A percentile compares a stretch with the other conserved stretches of the same genome.
Evolutionary conservation across 2,888 invertebrate genomes (phyloP).

Genomic region (Spialia ferax): DNA sequence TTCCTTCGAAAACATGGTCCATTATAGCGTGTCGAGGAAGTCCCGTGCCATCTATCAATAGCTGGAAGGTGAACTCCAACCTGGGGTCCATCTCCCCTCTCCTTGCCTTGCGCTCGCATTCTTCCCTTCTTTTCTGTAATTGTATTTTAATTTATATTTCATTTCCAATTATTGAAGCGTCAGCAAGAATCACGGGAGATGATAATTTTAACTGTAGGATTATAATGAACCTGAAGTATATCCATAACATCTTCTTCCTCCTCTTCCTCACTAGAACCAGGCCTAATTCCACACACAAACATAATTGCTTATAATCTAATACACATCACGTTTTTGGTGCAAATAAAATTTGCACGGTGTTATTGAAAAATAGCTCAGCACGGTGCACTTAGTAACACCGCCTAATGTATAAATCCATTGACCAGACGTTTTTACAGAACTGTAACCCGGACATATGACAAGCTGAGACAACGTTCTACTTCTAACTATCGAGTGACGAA

Average conservation of each 20-base stretch:
- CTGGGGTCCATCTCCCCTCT: slow-evolving; percentile 97
- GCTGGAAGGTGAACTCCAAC: slow-evolving; percentile 95
- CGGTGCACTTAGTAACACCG: background rate
- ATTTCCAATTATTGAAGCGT: background rate
- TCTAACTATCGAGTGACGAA: slow-evolving; percentile 60
- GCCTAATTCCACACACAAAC: slow-evolving; percentile 86
- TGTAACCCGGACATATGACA: slow-evolving; percentile 39
- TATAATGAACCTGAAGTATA: slow-evolving; percentile 76
- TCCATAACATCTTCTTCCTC: slow-evolving; percentile 87
- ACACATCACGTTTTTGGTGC: background rate
- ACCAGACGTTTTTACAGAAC: background rate
- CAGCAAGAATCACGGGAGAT: too few species aligned
- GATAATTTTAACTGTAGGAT: background rate
- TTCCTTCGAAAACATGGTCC: slow-evolving; percentile 96
- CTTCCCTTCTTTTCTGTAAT: slow-evolving; percentile 91
- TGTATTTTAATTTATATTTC: background rate
- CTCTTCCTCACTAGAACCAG: slow-evolving; percentile 86
- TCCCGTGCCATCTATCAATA: slow-evolving; percentile 94
- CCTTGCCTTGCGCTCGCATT: slow-evolving; percentile 96
- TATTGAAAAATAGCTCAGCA: too few species aligned
- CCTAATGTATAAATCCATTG: background rate
- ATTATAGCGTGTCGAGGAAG: slow-evolving; percentile 94
- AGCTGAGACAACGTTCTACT: slow-evolving; percentile 48
- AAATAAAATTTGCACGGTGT: too few species aligned
- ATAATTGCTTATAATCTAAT: slow-evolving; percentile 54